These are phyloP conservation scores for Volucella zonaria DNA, from an alignment of 2,888 invertebrate genomes.

Conservation along the genomic window DNA sequence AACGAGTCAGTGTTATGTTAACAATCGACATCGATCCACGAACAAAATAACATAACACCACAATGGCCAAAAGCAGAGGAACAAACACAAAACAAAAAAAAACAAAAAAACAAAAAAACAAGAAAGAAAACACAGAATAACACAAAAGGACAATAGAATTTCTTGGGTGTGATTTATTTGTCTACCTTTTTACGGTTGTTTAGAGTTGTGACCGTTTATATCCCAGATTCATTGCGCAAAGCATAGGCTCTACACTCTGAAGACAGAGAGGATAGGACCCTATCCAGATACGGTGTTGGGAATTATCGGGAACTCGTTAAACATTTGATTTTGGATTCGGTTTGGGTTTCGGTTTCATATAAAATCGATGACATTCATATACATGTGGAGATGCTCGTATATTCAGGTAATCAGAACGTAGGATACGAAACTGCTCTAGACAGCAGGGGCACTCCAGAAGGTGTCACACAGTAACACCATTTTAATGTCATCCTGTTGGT, in stretches of 20 bases:
- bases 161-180: slow-evolving; percentile 74
- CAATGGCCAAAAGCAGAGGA: slow-evolving; percentile 35
- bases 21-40: slow-evolving; percentile 73
- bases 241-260: slow-evolving; percentile 7
- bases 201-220: slow-evolving; percentile 51
- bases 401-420: slow-evolving; percentile 17
- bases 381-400: slow-evolving; percentile 17
- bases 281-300: slow-evolving; percentile 32
- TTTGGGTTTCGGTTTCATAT: slow-evolving; percentile 59
- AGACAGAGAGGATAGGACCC: slow-evolving; percentile 34
- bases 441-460: slow-evolving; percentile 42
- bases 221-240: slow-evolving; percentile 42
- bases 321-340: slow-evolving; percentile 65
- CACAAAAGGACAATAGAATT: slow-evolving; percentile 71
- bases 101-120: slow-evolving; percentile 9
- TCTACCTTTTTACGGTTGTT: slow-evolving; percentile 74
- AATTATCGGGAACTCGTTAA: slow-evolving; percentile 73
- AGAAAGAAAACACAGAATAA: slow-evolving; percentile 15
- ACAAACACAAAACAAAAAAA: not conserved
- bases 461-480: slow-evolving; percentile 68
- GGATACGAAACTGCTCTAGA: slow-evolving; percentile 53
- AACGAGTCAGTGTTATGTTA: slow-evolving; percentile 69
- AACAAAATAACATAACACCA: slow-evolving; percentile 71
- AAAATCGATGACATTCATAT: slow-evolving; percentile 52
- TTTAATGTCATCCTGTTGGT: slow-evolving; percentile 55